Percentiles rank a stretch among this genome's conserved stretches.
Conservation (phyloP, 2,797 vertebrate genomes). For the Amphiprion clarkii region DNA sequence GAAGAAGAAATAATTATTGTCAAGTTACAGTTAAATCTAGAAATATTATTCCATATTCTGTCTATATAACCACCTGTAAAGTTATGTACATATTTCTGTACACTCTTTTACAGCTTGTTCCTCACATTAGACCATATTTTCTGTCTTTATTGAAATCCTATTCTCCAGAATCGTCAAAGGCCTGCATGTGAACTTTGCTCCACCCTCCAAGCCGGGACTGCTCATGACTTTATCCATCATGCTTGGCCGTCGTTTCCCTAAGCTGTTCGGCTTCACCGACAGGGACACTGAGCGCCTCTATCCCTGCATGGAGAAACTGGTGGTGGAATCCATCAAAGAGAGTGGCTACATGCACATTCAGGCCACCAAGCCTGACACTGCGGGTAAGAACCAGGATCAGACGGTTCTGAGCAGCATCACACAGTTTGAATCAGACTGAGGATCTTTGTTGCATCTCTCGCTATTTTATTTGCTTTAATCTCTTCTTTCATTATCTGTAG, state of each 20-base stretch:
- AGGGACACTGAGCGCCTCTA: constrained; percentile 81
- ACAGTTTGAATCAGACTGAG: background rate
- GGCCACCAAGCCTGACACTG: constrained; percentile 92
- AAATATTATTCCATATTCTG: background rate
- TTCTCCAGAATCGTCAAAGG: constrained; percentile 84
- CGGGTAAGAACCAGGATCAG: constrained; percentile 78
- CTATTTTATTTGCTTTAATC: too few relatives aligned
- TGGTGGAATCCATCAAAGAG: constrained; percentile 82
- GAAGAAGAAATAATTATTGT: too few relatives aligned
- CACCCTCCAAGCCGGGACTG: constrained; percentile 42
- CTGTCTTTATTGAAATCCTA: background rate
- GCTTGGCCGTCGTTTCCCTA: constrained; percentile 86
- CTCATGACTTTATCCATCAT: constrained; percentile 71
- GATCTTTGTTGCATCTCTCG: background rate
- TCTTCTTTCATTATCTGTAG: background rate
- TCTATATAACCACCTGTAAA: background rate
- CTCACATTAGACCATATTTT: background rate
- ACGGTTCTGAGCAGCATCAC: background rate
- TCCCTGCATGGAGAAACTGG: constrained; percentile 83
- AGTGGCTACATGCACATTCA: constrained; percentile 93
- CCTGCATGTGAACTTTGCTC: constrained; percentile 88
- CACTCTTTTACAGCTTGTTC: background rate
- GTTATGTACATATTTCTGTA: background rate
- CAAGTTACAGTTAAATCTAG: background rate
- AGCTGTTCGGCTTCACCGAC: constrained; percentile 86